Conservation (phyloP, 2,888 invertebrate species). For the Pasiphila rectangulata region DNA sequence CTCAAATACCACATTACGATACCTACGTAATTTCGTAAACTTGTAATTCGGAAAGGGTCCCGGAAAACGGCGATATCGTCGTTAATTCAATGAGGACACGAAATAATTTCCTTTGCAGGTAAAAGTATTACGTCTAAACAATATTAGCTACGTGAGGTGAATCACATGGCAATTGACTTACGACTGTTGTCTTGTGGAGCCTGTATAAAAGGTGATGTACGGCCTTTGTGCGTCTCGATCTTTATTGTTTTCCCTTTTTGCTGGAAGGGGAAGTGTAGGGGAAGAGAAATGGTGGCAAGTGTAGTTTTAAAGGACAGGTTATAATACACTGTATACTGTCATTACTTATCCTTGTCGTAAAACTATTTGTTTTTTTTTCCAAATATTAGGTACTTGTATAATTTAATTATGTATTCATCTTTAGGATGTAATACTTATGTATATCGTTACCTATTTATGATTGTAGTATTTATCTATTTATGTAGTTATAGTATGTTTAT, state of each 20-base stretch:
- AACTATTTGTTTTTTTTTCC: no score
- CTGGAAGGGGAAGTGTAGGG: conserved; percentile 27
- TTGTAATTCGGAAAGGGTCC: conserved; percentile 7
- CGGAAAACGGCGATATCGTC: conserved; percentile 40
- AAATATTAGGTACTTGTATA: no score
- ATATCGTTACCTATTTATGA: no score
- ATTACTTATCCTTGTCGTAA: no score
- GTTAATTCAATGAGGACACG: conserved; percentile 61
- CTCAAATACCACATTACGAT: not conserved
- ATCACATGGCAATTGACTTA: conserved; percentile 57
- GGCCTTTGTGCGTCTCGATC: conserved; percentile 30
- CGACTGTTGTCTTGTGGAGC: conserved; percentile 31
- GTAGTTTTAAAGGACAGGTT: no score
- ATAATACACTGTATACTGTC: no score
- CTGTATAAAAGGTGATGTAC: conserved; percentile 33
- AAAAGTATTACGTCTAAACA: conserved; percentile 69
- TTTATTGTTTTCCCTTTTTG: conserved; percentile 37
- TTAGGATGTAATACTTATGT: no score
- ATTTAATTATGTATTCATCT: no score
- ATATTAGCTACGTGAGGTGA: conserved; percentile 66
- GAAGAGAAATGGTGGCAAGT: conserved; percentile 2
- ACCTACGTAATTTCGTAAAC: not conserved
- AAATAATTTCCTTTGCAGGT: conserved; percentile 63
- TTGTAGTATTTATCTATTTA: no score
- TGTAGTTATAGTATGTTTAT: no score